Percentiles rank a stretch among this genome's conserved stretches.
Conservation (phyloP, 2,113 vertebrate genomes). For the Peromyscus leucopus region DNA sequence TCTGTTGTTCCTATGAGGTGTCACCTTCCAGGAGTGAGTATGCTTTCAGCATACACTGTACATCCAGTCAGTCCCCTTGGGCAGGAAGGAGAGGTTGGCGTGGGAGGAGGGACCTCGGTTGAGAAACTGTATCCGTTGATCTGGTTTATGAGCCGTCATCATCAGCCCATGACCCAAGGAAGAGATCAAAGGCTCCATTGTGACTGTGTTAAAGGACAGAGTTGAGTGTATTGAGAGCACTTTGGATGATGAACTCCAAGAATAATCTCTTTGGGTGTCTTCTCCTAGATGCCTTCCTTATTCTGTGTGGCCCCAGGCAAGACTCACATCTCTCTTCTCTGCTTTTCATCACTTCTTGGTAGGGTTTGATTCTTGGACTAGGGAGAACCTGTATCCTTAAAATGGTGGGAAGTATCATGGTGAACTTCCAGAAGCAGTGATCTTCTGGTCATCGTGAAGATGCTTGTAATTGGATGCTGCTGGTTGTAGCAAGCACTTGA, state of each 20-base stretch:
- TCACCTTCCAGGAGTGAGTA: neutral
- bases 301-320: no score
- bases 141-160: neutral
- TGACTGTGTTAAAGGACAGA: neutral
- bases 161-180: neutral
- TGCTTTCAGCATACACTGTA: no score
- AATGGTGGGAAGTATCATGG: no score
- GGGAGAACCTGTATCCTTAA: no score
- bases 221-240: neutral
- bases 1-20: neutral
- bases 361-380: no score
- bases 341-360: neutral
- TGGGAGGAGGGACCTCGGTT: neutral
- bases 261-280: no score
- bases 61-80: rapidly evolving
- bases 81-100: neutral
- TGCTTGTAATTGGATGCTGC: no score
- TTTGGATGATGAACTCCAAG: neutral
- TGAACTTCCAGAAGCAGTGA: no score
- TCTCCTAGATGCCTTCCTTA: neutral
- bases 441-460: no score
- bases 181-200: neutral
- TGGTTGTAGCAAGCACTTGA: neutral
- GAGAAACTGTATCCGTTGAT: neutral
- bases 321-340: neutral